Evolutionary conservation across 2,797 vertebrate species (phyloP).

Genomic region (Fistularia commersonii): DNA sequence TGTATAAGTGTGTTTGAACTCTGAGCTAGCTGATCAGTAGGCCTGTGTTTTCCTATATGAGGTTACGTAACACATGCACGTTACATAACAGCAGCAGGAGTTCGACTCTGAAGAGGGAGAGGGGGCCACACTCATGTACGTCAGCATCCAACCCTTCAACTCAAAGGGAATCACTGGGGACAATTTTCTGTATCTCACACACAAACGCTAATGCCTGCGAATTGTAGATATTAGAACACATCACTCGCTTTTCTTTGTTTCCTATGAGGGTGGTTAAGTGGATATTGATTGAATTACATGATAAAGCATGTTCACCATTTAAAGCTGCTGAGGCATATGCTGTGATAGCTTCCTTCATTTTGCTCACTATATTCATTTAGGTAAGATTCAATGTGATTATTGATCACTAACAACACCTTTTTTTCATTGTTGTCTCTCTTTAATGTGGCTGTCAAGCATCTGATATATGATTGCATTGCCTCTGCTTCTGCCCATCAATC

Average conservation of each 20-base stretch:
- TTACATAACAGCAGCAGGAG: constrained; percentile 68
- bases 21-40: constrained; percentile 44
- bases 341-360: constrained; percentile 11
- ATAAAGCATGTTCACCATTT: constrained; percentile 24
- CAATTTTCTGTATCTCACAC: constrained; percentile 13
- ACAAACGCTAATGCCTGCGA: constrained; percentile 16
- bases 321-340: constrained; percentile 15
- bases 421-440: constrained; percentile 14
- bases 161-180: constrained; percentile 52
- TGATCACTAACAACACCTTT: constrained; percentile 23
- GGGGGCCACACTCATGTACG: constrained; percentile 45
- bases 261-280: constrained; percentile 27
- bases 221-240: constrained; percentile 4
- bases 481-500: constrained; percentile 1
- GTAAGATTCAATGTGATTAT: constrained; percentile 9
- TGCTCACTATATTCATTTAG: constrained; percentile 4
- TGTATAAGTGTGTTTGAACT: constrained; percentile 9
- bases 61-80: constrained; percentile 69
- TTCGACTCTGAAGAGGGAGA: constrained; percentile 29
- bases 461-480: constrained; percentile 18
- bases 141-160: constrained; percentile 37
- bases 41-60: constrained; percentile 65
- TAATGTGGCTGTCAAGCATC: constrained; percentile 7
- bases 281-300: constrained; percentile 32
- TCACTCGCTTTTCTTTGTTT: background rate